These are phyloP conservation scores for Sebastes steindachneri DNA, from an alignment of 2,797 vertebrate species.

Conservation along the genomic window DNA sequence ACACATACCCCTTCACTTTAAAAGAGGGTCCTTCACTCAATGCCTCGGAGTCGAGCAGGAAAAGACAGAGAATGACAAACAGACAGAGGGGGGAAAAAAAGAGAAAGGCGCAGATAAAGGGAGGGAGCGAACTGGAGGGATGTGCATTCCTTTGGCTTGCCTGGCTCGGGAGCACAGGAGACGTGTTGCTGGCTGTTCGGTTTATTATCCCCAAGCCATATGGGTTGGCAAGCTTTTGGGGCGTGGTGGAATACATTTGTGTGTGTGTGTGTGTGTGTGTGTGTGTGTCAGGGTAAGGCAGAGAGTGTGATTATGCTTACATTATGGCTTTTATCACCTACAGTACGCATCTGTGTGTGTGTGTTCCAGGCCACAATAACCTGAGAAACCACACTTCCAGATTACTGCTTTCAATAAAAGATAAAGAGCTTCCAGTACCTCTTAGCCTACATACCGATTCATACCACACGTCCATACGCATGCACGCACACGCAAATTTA, in stretches of 20 bases:
- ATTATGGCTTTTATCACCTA: slow-evolving; percentile 68
- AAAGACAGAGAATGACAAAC: slow-evolving; percentile 64
- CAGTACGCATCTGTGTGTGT: slow-evolving; percentile 43
- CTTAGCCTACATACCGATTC: slow-evolving; percentile 24
- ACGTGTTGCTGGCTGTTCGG: slow-evolving; percentile 77
- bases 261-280: slow-evolving; percentile 8
- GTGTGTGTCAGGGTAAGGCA: slow-evolving; percentile 34
- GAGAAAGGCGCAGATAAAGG: slow-evolving; percentile 57
- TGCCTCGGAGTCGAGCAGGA: slow-evolving; percentile 46
- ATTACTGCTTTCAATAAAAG: slow-evolving; percentile 63
- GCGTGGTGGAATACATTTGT: slow-evolving; percentile 64
- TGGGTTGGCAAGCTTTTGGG: slow-evolving; percentile 75
- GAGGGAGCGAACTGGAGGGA: slow-evolving; percentile 60
- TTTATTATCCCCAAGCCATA: slow-evolving; percentile 81
- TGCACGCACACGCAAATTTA: slow-evolving; percentile 35
- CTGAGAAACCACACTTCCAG: slow-evolving; percentile 56
- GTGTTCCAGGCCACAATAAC: slow-evolving; percentile 63
- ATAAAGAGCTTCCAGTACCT: slow-evolving; percentile 48
- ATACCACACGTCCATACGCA: slow-evolving; percentile 18
- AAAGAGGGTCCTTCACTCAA: slow-evolving; percentile 58
- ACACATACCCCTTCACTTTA: slow-evolving; percentile 43
- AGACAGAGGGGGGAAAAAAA: slow-evolving; percentile 36
- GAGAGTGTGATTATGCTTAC: slow-evolving; percentile 57
- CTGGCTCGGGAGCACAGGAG: slow-evolving; percentile 69
- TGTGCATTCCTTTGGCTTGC: slow-evolving; percentile 77